Percentiles rank a stretch among this genome's conserved stretches.
Conservation (phyloP, 2,888 invertebrate species). For the Dermolepida albohirtum region DNA sequence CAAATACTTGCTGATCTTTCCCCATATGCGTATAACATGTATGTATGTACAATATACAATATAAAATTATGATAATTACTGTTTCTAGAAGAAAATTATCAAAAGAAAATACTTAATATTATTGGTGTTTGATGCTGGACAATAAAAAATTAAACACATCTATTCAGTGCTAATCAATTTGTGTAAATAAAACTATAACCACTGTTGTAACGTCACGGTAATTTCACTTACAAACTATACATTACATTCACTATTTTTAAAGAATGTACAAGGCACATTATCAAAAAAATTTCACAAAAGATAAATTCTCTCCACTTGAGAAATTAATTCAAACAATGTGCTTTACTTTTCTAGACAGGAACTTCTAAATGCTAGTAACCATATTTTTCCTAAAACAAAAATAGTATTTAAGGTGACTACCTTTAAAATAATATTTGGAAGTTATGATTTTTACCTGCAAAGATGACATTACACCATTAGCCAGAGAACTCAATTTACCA, state of each 20-base stretch:
- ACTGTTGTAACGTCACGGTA: conserved; percentile 18
- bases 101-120: too few relatives aligned
- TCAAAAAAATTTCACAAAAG: conserved; percentile 32
- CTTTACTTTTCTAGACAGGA: conserved; percentile 3
- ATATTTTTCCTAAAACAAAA: conserved; percentile 56
- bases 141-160: too few relatives aligned
- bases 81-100: too few relatives aligned
- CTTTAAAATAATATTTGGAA: too few relatives aligned
- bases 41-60: too few relatives aligned
- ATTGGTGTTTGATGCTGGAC: too few relatives aligned
- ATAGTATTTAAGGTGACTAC: background rate
- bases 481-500: conserved; percentile 93
- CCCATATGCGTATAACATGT: too few relatives aligned
- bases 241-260: conserved; percentile 28
- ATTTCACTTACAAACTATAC: conserved; percentile 31
- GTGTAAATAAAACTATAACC: background rate
- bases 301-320: conserved; percentile 29
- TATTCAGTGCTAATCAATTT: too few relatives aligned
- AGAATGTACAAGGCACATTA: conserved; percentile 39
- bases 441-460: conserved; percentile 76
- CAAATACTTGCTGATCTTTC: too few relatives aligned
- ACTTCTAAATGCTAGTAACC: conserved; percentile 56
- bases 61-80: too few relatives aligned
- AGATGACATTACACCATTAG: conserved; percentile 93
- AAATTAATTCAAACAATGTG: conserved; percentile 40